Percentiles rank a stretch among this genome's conserved stretches.
Evolutionary conservation across 2,113 vertebrate genomes (phyloP).

Genomic region (Hippocampus mohnikei): DNA sequence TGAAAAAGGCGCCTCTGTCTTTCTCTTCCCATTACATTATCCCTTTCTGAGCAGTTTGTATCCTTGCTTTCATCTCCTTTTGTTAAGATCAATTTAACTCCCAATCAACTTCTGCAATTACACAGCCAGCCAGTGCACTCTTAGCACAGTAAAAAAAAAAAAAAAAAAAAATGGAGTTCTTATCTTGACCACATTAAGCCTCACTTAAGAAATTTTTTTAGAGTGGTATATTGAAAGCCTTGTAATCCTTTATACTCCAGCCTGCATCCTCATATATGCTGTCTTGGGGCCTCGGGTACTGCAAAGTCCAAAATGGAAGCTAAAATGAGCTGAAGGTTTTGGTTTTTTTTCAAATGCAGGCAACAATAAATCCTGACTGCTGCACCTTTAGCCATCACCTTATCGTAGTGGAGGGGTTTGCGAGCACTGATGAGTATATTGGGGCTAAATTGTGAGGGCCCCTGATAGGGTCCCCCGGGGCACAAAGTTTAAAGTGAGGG

Average conservation of each 20-base stretch:
- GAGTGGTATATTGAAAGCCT: slow-evolving; percentile 8
- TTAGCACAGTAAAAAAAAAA: slow-evolving; percentile 4
- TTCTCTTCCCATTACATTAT: slow-evolving; percentile 43
- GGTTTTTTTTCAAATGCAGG: background rate
- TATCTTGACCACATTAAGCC: slow-evolving; percentile 8
- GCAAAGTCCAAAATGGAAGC: background rate
- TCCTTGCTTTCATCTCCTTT: slow-evolving; percentile 47
- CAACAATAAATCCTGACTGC: background rate
- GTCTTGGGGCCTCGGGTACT: background rate
- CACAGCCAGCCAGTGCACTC: slow-evolving; percentile 14
- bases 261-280: slow-evolving; percentile 12
- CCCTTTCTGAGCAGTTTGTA: slow-evolving; percentile 35
- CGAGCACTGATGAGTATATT: too few species aligned
- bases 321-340: background rate
- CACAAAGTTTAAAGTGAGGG: too few species aligned
- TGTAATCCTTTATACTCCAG: slow-evolving; percentile 20
- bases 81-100: slow-evolving; percentile 32
- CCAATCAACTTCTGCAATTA: slow-evolving; percentile 33
- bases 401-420: background rate
- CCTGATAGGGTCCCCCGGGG: too few species aligned
- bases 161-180: slow-evolving; percentile 3
- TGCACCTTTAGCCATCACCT: background rate
- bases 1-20: slow-evolving; percentile 17
- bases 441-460: too few species aligned
- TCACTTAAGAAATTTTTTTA: background rate